A percentile compares a stretch with the other conserved stretches of the same genome.
These are phyloP conservation scores for Pseudopipra pipra DNA, from an alignment of 2,113 vertebrate species.

Conservation along the genomic window DNA sequence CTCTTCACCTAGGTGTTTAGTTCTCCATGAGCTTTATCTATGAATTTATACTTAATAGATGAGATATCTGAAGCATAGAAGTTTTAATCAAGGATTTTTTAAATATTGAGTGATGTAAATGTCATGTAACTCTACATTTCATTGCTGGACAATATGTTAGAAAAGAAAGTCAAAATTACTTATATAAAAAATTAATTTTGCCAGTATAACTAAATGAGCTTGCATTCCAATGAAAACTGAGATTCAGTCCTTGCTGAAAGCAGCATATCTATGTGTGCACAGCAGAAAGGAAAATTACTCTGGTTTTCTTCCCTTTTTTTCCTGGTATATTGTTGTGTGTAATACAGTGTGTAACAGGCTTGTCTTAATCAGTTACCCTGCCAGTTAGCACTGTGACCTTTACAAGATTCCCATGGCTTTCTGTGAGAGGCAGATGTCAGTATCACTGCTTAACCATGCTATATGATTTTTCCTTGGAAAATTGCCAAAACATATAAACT, in stretches of 20 bases:
- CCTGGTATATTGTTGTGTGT: background rate
- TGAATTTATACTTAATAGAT: background rate
- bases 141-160: background rate
- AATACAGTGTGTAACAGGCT: background rate
- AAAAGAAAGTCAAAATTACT: background rate
- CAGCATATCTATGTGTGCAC: background rate
- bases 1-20: background rate
- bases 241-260: background rate
- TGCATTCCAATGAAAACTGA: background rate
- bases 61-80: background rate
- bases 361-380: slow-evolving; percentile 41
- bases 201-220: background rate
- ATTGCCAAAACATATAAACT: background rate
- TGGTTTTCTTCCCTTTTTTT: background rate
- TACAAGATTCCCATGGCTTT: slow-evolving; percentile 17
- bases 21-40: background rate
- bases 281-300: background rate
- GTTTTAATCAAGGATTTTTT: background rate
- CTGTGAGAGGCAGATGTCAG: slow-evolving; percentile 30
- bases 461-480: slow-evolving; percentile 40
- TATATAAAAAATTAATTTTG: background rate
- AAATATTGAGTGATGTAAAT: background rate
- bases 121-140: background rate
- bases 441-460: slow-evolving; percentile 20
- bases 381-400: slow-evolving; percentile 22